Conservation (phyloP, 2,888 invertebrate species). For the Chouioia cunea region DNA sequence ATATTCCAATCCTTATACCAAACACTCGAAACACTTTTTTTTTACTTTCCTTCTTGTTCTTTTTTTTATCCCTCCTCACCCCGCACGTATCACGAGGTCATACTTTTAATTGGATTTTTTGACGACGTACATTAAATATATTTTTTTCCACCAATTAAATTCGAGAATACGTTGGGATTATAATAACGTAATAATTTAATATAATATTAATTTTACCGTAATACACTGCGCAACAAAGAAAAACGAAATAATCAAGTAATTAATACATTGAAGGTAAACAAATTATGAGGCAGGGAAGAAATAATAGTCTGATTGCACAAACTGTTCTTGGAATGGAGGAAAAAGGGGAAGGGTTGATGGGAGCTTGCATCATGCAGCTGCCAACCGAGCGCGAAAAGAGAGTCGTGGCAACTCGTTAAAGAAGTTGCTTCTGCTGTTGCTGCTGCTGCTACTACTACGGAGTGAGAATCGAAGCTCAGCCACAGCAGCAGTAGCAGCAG, state of each 20-base stretch:
- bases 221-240: too few relatives aligned
- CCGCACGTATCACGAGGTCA: not conserved
- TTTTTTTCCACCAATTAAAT: too few relatives aligned
- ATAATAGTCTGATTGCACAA: conserved; percentile 33
- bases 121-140: too few relatives aligned
- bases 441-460: not conserved
- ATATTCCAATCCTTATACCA: conserved; percentile 45
- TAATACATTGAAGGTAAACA: too few relatives aligned
- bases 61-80: not conserved
- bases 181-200: conserved; percentile 9
- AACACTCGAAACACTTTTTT: conserved; percentile 43
- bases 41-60: not conserved
- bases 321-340: conserved; percentile 37
- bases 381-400: conserved; percentile 46
- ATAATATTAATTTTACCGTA: too few relatives aligned
- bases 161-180: conserved; percentile 11
- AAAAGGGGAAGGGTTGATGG: too few relatives aligned
- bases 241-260: too few relatives aligned
- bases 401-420: conserved; percentile 45
- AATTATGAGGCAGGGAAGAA: too few relatives aligned
- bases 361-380: too few relatives aligned
- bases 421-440: conserved; percentile 29
- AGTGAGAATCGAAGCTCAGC: not conserved
- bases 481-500: conserved; percentile 4
- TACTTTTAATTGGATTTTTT: not conserved